These are phyloP conservation scores for Spondyliosoma cantharus DNA, from an alignment of 2,797 vertebrate species.

Conservation along the genomic window DNA sequence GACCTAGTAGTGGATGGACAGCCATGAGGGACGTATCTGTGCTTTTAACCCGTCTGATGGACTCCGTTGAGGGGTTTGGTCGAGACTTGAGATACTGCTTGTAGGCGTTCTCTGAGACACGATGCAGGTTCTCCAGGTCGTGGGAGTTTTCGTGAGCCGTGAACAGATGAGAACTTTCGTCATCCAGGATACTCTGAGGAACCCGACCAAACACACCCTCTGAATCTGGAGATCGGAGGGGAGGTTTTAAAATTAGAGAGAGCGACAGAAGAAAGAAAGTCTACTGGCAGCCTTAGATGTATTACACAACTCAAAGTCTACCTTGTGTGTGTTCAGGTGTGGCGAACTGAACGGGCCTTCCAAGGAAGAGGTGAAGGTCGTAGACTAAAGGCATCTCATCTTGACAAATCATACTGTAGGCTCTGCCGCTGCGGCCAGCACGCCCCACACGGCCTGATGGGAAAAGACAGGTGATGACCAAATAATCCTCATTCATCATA, in stretches of 20 bases:
- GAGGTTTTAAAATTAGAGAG: neutral
- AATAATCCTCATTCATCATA: neutral
- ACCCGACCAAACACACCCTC: constrained; percentile 90
- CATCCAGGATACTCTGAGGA: constrained; percentile 93
- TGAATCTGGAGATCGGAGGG: constrained; percentile 48
- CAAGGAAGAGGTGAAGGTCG: constrained; percentile 95
- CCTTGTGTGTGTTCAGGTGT: constrained; percentile 74
- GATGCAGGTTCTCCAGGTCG: constrained; percentile 88
- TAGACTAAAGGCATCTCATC: constrained; percentile 93
- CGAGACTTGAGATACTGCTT: constrained; percentile 95
- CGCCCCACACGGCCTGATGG: constrained; percentile 92
- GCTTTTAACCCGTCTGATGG: constrained; percentile 92
- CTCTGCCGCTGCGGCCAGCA: constrained; percentile 90
- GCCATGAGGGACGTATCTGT: constrained; percentile 86
- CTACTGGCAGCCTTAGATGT: neutral
- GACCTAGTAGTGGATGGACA: constrained; percentile 93
- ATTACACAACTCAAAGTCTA: constrained; percentile 35
- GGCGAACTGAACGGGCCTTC: constrained; percentile 86
- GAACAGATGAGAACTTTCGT: constrained; percentile 88
- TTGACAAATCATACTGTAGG: constrained; percentile 91
- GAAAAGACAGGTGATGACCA: constrained; percentile 21
- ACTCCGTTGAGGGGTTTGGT: constrained; percentile 90
- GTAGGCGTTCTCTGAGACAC: constrained; percentile 90
- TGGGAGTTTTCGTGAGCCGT: constrained; percentile 83
- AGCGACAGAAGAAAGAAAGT: neutral